phyloP scores from a whole-genome alignment of 2,888 invertebrate genomes.

The Rotaria sp. region DNA sequence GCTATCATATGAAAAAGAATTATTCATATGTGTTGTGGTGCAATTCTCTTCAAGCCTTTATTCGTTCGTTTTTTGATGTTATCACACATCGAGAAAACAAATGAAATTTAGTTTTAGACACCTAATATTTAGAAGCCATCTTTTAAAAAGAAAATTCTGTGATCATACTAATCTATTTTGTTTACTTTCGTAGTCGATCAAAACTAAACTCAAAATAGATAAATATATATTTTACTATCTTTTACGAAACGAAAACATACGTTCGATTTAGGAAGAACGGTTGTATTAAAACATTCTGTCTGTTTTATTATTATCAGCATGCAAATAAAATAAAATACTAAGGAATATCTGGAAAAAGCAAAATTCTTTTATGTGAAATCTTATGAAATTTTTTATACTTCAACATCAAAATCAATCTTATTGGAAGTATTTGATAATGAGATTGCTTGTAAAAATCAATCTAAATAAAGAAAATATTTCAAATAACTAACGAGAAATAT shows the following conservation, averaged over 20 bases:
- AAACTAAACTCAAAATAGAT: background rate
- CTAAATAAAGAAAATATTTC: too few species aligned
- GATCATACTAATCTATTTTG: background rate
- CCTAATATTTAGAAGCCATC: too few species aligned
- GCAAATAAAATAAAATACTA: constrained; percentile 89
- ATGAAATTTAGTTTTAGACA: too few species aligned
- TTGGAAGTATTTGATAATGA: constrained; percentile 41
- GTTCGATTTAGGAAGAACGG: constrained; percentile 71
- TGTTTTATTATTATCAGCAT: constrained; percentile 86
- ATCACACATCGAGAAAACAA: too few species aligned
- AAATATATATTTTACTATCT: background rate
- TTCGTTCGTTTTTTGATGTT: too few species aligned
- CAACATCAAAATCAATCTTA: constrained; percentile 41
- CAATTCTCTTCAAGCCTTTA: too few species aligned
- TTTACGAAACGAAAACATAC: constrained; percentile 55
- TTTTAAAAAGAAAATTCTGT: background rate
- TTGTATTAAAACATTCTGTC: constrained; percentile 85
- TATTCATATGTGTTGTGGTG: too few species aligned
- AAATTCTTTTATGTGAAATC: background rate
- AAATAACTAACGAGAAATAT: too few species aligned
- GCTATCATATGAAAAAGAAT: too few species aligned
- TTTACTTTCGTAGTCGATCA: background rate
- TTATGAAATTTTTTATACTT: constrained; percentile 40
- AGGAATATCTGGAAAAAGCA: constrained; percentile 64
- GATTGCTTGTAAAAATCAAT: constrained; percentile 49